Evolutionary conservation across 2,797 vertebrate species (phyloP).

Genomic region (Argentina silus): DNA sequence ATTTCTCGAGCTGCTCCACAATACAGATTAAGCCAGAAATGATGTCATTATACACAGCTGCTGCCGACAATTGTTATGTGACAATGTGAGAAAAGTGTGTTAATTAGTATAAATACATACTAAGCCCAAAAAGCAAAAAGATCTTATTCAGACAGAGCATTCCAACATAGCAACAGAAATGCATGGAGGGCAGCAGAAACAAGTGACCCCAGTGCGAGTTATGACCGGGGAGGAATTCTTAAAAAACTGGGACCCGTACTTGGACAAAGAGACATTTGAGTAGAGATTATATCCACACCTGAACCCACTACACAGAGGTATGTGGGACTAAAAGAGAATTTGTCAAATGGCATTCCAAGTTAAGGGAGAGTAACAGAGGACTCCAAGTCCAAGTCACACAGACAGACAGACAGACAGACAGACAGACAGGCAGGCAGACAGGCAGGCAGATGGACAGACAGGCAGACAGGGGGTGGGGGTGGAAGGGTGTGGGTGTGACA

Average conservation of each 20-base stretch:
- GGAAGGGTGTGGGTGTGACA: not conserved
- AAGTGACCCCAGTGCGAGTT: conserved; percentile 39
- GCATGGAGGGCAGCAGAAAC: conserved; percentile 28
- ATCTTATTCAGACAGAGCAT: conserved; percentile 8
- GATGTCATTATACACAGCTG: conserved; percentile 30
- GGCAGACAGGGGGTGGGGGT: conserved; percentile 30
- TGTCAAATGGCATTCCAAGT: conserved; percentile 4
- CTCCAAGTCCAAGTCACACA: conserved; percentile 20
- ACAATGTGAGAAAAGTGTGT: conserved; percentile 13
- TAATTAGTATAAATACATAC: conserved; percentile 40
- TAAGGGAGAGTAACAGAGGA: conserved; percentile 7
- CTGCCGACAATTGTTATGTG: not conserved
- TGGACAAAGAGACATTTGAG: conserved; percentile 58
- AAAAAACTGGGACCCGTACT: conserved; percentile 30
- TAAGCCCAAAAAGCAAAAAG: not conserved
- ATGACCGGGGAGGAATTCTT: conserved; percentile 38
- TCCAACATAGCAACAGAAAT: conserved; percentile 49
- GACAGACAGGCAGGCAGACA: not conserved
- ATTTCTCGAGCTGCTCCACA: conserved; percentile 63
- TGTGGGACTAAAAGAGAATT: conserved; percentile 33
- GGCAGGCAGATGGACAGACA: conserved; percentile 1
- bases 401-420: conserved; percentile 12
- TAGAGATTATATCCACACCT: conserved; percentile 51
- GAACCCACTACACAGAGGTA: conserved; percentile 45
- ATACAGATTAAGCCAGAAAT: conserved; percentile 62